These are phyloP conservation scores for Euphonia xanthogaster DNA, from an alignment of 2,797 vertebrate genomes.

Conservation along the genomic window DNA sequence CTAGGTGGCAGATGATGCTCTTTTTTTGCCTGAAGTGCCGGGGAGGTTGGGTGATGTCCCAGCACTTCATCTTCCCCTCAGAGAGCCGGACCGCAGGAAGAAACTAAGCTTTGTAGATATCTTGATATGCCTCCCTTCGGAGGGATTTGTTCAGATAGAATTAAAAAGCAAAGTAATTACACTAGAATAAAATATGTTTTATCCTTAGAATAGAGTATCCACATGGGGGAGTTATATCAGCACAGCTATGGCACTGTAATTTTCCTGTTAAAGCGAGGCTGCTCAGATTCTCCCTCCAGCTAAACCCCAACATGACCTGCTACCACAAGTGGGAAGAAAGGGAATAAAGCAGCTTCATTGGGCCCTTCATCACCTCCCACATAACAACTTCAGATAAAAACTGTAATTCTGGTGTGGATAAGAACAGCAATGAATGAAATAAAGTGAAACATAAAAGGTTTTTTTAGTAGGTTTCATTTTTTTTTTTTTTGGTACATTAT, in stretches of 20 bases:
- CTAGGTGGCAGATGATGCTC: not conserved
- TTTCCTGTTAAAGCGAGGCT: not conserved
- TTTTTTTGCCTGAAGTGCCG: not conserved
- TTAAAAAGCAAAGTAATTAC: slow-evolving; percentile 15
- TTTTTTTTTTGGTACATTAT: not conserved
- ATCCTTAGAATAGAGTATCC: slow-evolving; percentile 19
- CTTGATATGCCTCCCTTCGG: not conserved
- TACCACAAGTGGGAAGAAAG: slow-evolving; percentile 28
- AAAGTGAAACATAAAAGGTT: not conserved
- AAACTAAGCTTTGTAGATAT: not conserved
- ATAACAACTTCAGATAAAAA: slow-evolving; percentile 10
- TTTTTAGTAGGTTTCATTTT: not conserved
- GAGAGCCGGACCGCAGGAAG: rapidly evolving
- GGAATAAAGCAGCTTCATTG: not conserved
- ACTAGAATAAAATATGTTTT: not conserved
- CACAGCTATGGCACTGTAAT: not conserved
- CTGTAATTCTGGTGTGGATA: not conserved
- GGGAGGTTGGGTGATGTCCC: not conserved
- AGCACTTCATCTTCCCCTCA: not conserved
- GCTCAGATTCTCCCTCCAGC: not conserved
- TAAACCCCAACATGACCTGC: not conserved
- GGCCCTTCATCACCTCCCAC: slow-evolving; percentile 35
- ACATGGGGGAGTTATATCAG: slow-evolving; percentile 58
- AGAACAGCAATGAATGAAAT: slow-evolving; percentile 22
- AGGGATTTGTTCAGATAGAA: not conserved